phyloP scores from a whole-genome alignment of 2,113 vertebrate species.

The Thermophis baileyi region DNA sequence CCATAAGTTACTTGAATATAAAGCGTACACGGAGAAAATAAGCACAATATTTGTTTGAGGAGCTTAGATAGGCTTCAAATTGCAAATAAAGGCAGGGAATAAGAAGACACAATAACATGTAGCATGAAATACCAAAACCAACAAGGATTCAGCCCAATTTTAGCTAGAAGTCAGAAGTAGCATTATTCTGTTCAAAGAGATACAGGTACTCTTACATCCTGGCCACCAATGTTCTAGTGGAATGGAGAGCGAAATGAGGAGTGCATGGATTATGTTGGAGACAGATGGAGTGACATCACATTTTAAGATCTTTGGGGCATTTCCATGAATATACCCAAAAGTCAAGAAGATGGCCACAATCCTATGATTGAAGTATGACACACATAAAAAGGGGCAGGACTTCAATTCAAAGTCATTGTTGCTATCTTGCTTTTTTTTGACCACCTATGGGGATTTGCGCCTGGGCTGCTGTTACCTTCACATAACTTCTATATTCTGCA shows the following conservation, averaged over 20 bases:
- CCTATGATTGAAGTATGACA: background rate
- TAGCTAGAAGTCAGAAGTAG: background rate
- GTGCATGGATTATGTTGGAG: background rate
- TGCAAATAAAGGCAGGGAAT: background rate
- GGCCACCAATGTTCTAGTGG: background rate
- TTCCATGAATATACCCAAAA: background rate
- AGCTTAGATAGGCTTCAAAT: background rate
- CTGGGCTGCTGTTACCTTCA: background rate
- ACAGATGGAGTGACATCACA: background rate
- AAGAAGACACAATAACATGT: background rate
- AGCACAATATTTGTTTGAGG: background rate
- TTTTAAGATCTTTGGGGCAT: background rate
- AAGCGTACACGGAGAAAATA: background rate
- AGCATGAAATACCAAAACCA: background rate
- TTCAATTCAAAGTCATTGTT: background rate
- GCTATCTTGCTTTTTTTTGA: background rate
- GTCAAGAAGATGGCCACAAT: background rate
- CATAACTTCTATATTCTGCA: background rate
- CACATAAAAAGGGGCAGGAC: background rate
- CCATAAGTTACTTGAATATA: background rate
- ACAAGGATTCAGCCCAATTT: background rate
- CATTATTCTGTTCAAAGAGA: background rate
- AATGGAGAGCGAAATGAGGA: background rate
- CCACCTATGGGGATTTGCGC: background rate
- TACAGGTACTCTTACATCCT: background rate